Conservation (phyloP, 2,888 invertebrate genomes). For the Cactoblastis cactorum region DNA sequence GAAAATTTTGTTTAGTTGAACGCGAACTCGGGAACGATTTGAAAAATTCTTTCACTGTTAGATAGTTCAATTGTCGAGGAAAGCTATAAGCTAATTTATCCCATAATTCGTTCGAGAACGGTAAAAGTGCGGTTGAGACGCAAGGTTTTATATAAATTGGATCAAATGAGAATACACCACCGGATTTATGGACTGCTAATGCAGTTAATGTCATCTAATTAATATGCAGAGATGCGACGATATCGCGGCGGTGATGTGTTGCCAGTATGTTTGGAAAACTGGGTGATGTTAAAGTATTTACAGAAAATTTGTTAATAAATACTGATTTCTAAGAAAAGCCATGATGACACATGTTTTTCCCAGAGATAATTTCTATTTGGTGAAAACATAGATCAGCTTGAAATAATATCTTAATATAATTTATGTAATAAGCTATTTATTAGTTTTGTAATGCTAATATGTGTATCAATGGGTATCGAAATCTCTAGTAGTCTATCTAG, state of each 20-base stretch:
- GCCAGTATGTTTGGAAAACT: conserved; percentile 4
- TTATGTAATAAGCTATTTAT: background rate
- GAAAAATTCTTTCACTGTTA: no score
- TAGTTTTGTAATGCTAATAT: no score
- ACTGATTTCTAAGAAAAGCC: background rate
- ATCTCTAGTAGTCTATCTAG: no score
- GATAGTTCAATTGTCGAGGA: no score
- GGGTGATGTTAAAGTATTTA: background rate
- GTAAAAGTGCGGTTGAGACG: no score
- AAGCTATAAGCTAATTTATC: background rate
- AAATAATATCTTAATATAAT: background rate
- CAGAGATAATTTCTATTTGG: background rate
- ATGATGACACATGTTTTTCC: background rate
- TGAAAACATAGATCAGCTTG: background rate
- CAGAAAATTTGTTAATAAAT: background rate
- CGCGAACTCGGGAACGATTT: no score
- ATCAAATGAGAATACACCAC: conserved; percentile 7
- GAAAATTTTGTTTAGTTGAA: no score
- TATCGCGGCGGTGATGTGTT: conserved; percentile 2
- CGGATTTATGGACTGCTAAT: conserved; percentile 10
- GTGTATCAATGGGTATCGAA: no score
- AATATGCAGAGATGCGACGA: conserved; percentile 11
- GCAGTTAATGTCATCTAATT: conserved; percentile 7
- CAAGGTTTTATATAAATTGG: background rate
- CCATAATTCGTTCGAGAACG: no score